Evolutionary conservation across 2,113 vertebrate species (phyloP).

Genomic region (Passer montanus): DNA sequence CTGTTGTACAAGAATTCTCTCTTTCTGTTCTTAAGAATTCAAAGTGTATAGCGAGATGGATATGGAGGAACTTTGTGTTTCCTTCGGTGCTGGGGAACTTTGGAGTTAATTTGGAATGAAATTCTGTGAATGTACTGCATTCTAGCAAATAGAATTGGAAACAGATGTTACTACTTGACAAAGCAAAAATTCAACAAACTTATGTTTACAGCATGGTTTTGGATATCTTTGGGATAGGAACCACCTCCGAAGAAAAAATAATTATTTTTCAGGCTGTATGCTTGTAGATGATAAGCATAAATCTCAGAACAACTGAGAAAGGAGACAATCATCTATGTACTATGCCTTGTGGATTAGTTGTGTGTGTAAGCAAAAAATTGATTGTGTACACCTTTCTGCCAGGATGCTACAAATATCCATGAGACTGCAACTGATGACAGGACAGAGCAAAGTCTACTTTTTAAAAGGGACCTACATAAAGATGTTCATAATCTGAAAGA

Average conservation of each 20-base stretch:
- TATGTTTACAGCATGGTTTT: background rate
- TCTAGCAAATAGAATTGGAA: background rate
- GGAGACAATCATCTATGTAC: background rate
- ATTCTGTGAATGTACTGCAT: background rate
- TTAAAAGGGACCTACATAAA: background rate
- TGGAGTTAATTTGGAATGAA: background rate
- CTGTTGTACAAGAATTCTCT: background rate
- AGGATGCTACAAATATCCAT: background rate
- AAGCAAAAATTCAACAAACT: background rate
- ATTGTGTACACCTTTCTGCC: background rate
- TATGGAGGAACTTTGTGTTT: background rate
- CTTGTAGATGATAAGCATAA: background rate
- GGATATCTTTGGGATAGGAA: background rate
- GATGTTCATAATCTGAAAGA: background rate
- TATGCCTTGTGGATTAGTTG: background rate
- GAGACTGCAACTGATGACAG: background rate
- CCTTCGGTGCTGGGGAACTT: background rate
- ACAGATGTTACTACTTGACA: background rate
- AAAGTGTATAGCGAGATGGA: background rate
- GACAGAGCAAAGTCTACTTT: background rate
- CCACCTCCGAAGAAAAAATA: background rate
- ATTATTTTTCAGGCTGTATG: background rate
- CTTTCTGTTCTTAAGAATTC: background rate
- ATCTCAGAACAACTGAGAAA: background rate
- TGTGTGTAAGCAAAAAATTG: background rate